phyloP scores from a whole-genome alignment of 2,797 vertebrate genomes.

The Huso huso region DNA sequence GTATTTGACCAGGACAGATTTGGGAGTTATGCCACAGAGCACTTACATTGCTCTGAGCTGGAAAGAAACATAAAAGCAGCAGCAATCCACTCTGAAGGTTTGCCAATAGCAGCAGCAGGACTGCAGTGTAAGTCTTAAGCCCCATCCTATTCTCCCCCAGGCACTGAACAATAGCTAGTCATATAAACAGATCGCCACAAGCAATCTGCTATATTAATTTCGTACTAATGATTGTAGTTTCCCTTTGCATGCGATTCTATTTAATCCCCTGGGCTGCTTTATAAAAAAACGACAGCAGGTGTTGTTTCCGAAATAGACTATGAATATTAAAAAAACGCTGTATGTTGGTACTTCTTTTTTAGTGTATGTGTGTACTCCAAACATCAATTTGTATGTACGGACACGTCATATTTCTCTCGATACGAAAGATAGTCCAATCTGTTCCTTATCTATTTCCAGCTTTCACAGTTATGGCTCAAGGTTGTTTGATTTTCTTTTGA shows the following conservation, averaged over 20 bases:
- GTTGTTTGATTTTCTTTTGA: constrained; percentile 1
- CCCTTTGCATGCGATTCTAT: not conserved
- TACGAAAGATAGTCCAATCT: not conserved
- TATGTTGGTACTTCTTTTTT: not conserved
- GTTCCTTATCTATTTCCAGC: not conserved
- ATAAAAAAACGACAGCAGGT: not conserved
- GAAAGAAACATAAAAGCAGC: too few species aligned
- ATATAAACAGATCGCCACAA: not conserved
- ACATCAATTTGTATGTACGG: not conserved
- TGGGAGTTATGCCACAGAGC: too few species aligned
- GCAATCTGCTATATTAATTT: not conserved
- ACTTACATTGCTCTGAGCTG: too few species aligned
- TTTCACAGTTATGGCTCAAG: not conserved
- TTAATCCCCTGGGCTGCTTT: not conserved
- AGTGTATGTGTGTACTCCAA: not conserved
- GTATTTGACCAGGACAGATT: too few species aligned
- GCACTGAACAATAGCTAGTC: too few species aligned
- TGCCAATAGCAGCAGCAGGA: too few species aligned
- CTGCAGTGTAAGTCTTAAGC: too few species aligned
- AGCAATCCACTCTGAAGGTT: too few species aligned
- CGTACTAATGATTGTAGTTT: not conserved
- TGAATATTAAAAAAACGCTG: not conserved
- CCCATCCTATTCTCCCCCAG: too few species aligned
- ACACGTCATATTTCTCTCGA: not conserved
- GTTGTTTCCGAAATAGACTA: not conserved